Evolutionary conservation across 1,140 invertebrate genomes (phyloP), one percentile per base, ranked within the genome.

Genomic region (Sycobia sp.): DNA sequence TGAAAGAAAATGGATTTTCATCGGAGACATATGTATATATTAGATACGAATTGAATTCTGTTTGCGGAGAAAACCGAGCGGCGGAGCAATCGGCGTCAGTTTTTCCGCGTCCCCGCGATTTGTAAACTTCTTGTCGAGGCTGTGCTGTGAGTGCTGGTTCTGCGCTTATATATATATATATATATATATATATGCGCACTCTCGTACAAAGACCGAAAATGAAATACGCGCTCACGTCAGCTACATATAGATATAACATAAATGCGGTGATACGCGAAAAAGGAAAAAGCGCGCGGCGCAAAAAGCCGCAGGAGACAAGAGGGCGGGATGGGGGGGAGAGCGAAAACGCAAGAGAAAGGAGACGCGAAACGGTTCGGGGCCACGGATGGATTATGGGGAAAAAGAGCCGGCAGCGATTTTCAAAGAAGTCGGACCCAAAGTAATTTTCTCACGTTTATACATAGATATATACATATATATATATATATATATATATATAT

Each of bases 381-480:
- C n/a, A n/a, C n/a, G n/a, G n/a, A n/a, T n/a, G n/a, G n/a, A n/a
- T n/a, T n/a, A n/a, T n/a, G n/a, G n/a, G n/a, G 39, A 55, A 16
- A 29, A 64, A 63, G 53, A 65, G 29, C 57, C 39, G 44, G 13
- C 32, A 62, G 56, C 55, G 46, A 65, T 69, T 55, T 67, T 38
- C 49, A 46, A n/a, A 63, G 43, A 57, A 59, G 65, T 66, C 59
- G 39, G 56, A 61, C 55, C 54, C 57, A 67, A 71, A 73, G 66
- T 71, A 73, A 73, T 74, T 71, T 70, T 69, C 51, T 66, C 62
- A 57, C n/a, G n/a, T n/a, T n/a, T n/a, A n/a, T n/a, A n/a, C n/a
- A n/a, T n/a, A n/a, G n/a, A n/a, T n/a, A n/a, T n/a, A n/a, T n/a
- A n/a, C n/a, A n/a, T n/a, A n/a, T n/a, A n/a, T n/a, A n/a, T n/a